phyloP scores from a whole-genome alignment of 2,113 vertebrate genomes.

The Erythrocercus mccallii region DNA sequence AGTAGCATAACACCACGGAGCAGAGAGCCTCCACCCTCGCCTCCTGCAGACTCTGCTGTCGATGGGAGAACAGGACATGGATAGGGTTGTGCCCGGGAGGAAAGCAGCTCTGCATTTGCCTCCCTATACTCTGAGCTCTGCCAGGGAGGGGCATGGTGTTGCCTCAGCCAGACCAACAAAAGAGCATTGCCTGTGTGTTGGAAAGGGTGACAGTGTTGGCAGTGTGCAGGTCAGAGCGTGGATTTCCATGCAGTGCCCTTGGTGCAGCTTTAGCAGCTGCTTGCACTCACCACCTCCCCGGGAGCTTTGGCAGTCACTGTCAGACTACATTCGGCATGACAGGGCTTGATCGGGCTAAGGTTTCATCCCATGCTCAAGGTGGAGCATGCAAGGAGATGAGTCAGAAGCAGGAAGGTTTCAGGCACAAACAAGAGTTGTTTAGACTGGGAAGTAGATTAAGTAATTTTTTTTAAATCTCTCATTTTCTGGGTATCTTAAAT shows the following conservation, averaged over 20 bases:
- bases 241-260: not conserved
- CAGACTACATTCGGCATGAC: conserved; percentile 4
- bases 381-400: not conserved
- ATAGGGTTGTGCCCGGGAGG: accelerated
- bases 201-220: not conserved
- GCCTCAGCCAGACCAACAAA: not conserved
- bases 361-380: conserved; percentile 5
- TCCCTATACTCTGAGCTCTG: not conserved
- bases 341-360: not conserved
- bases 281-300: not conserved
- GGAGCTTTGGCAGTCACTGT: conserved; percentile 15
- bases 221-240: not conserved
- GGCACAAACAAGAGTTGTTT: not conserved
- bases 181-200: not conserved
- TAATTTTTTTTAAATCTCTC: no score
- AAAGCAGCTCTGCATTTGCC: not conserved
- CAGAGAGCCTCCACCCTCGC: not conserved
- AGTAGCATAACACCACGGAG: not conserved
- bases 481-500: not conserved
- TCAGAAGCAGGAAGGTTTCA: not conserved
- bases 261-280: not conserved
- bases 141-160: not conserved
- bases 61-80: not conserved
- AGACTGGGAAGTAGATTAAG: not conserved
- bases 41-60: not conserved